Conservation (phyloP, 2,797 vertebrate genomes). For the Coracias cyanogaster region DNA sequence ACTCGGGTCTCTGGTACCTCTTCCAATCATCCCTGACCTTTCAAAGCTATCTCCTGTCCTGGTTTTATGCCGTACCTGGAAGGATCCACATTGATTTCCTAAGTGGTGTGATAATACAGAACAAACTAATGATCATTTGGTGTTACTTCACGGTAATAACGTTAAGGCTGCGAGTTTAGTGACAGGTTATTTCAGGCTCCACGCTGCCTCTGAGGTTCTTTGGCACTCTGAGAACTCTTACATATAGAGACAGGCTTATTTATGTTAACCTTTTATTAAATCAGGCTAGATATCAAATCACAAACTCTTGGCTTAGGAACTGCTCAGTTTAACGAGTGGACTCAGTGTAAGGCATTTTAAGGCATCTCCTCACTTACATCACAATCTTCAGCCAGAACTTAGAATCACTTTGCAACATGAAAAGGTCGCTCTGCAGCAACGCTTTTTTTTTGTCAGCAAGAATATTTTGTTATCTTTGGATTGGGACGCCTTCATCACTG, state of each 20-base stretch:
- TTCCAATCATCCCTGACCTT: background rate
- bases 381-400: background rate
- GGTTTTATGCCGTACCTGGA: background rate
- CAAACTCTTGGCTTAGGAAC: background rate
- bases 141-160: background rate
- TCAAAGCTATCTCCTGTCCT: background rate
- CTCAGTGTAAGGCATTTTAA: background rate
- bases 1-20: background rate
- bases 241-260: background rate
- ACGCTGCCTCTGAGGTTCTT: background rate
- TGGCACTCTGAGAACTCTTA: background rate
- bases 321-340: background rate
- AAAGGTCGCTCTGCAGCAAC: background rate
- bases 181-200: background rate
- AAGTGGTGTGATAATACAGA: background rate
- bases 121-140: background rate
- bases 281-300: background rate
- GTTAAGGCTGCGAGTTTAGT: background rate
- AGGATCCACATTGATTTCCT: background rate
- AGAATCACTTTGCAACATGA: background rate
- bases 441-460: background rate
- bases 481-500: background rate
- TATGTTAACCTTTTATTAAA: background rate
- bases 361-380: background rate
- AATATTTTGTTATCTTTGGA: background rate